phyloP scores from a whole-genome alignment of 2,797 vertebrate genomes.

The Acomys russatus region DNA sequence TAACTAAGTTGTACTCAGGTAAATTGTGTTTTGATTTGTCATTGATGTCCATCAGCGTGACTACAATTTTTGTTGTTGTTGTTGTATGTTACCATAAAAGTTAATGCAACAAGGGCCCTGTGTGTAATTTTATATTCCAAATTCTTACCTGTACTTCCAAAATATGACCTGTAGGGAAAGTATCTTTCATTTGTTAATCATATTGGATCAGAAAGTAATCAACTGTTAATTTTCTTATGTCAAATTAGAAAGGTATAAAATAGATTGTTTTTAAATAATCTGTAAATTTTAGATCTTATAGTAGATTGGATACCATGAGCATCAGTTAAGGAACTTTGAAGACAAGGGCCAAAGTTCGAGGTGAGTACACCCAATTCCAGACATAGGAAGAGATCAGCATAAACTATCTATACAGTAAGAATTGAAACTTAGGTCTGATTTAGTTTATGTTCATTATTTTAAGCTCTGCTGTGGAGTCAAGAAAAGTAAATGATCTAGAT shows the following conservation, averaged over 20 bases:
- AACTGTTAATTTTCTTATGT: not conserved
- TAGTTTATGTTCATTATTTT: no score
- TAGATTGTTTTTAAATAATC: not conserved
- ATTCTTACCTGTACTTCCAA: not conserved
- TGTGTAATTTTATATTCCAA: not conserved
- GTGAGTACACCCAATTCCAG: not conserved
- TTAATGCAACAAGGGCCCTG: not conserved
- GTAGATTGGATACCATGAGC: not conserved
- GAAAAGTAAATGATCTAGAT: not conserved
- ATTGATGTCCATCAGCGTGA: not conserved
- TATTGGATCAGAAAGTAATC: not conserved
- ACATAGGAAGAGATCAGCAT: not conserved
- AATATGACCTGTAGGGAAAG: not conserved
- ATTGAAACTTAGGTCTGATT: not conserved
- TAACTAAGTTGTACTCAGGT: not conserved
- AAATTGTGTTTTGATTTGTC: not conserved
- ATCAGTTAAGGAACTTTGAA: no score
- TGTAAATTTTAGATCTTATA: not conserved
- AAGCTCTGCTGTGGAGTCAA: not conserved
- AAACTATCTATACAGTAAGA: not conserved
- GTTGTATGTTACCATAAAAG: not conserved
- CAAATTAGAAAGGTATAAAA: not conserved
- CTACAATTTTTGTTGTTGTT: not conserved
- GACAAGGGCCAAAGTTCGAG: not conserved
- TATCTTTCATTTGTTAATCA: not conserved